A percentile compares a stretch with the other conserved stretches of the same genome.
These are phyloP conservation scores for Myopa testacea DNA, from an alignment of 2,888 invertebrate species.

Conservation along the genomic window DNA sequence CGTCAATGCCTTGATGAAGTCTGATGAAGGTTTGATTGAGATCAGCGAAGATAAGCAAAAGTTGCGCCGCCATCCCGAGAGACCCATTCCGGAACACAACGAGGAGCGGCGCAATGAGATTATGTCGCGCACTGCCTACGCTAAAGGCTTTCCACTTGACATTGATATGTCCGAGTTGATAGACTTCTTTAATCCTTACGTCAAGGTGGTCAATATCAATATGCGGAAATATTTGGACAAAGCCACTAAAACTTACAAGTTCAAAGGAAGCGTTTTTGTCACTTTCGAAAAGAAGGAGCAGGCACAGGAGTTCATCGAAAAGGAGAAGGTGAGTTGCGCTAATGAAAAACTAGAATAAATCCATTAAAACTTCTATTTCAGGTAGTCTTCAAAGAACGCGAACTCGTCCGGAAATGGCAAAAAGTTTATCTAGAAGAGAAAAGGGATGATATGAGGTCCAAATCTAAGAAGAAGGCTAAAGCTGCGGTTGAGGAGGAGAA, in stretches of 20 bases:
- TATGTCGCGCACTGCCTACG: slow-evolving; percentile 82
- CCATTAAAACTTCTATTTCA: slow-evolving; percentile 30
- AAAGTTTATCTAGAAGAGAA: slow-evolving; percentile 77
- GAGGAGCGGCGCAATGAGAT: slow-evolving; percentile 86
- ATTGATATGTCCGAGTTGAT: slow-evolving; percentile 78
- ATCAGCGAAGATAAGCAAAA: slow-evolving; percentile 73
- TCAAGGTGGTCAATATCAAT: slow-evolving; percentile 76
- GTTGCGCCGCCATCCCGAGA: slow-evolving; percentile 77
- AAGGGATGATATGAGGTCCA: slow-evolving; percentile 75
- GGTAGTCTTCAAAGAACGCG: slow-evolving; percentile 76
- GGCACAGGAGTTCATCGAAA: slow-evolving; percentile 82
- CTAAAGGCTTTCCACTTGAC: slow-evolving; percentile 85
- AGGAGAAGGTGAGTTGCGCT: slow-evolving; percentile 69
- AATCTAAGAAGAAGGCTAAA: slow-evolving; percentile 70
- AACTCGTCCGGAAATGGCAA: slow-evolving; percentile 78
- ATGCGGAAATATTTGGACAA: slow-evolving; percentile 75
- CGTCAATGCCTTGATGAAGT: slow-evolving; percentile 79
- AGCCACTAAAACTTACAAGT: slow-evolving; percentile 74
- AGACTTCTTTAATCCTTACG: slow-evolving; percentile 78
- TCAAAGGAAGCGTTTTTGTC: slow-evolving; percentile 94
- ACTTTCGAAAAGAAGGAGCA: slow-evolving; percentile 85
- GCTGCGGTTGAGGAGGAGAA: slow-evolving; percentile 60
- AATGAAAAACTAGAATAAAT: not conserved
- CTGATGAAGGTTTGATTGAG: slow-evolving; percentile 79
- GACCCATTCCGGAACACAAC: slow-evolving; percentile 82